A percentile compares a stretch with the other conserved stretches of the same genome.
phyloP scores from a whole-genome alignment of 1,140 invertebrate genomes.

The Papilio helenus region DNA sequence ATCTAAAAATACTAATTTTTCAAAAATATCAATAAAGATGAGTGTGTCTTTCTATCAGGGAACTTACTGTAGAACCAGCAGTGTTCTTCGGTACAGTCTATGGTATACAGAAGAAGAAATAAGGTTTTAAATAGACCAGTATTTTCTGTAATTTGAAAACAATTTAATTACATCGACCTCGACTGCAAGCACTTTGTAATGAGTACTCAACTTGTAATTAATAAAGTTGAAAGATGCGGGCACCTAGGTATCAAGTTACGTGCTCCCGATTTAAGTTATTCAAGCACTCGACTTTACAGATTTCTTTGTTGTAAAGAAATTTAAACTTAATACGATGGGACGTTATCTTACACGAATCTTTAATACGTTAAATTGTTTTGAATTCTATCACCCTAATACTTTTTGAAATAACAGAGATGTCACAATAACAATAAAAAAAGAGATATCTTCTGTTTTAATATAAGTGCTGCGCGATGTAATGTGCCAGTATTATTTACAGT shows the following conservation, averaged over 20 bases:
- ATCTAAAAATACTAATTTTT: too few species aligned
- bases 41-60: too few species aligned
- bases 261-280: background rate
- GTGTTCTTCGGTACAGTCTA: too few species aligned
- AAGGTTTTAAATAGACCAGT: background rate
- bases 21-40: too few species aligned
- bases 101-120: background rate
- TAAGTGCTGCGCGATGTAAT: background rate
- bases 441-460: too few species aligned
- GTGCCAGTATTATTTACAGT: background rate
- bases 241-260: background rate
- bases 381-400: background rate
- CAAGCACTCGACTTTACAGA: background rate
- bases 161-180: background rate
- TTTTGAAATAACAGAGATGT: too few species aligned
- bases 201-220: slow-evolving; percentile 7
- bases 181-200: background rate
- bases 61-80: too few species aligned
- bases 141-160: background rate
- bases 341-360: background rate
- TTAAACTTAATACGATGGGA: background rate
- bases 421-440: too few species aligned
- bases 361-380: background rate
- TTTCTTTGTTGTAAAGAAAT: background rate
- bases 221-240: background rate